These are phyloP conservation scores for Echinarachnius parma DNA, from an alignment of 53 echinoderm and acorn worm species.

Conservation along the genomic window DNA sequence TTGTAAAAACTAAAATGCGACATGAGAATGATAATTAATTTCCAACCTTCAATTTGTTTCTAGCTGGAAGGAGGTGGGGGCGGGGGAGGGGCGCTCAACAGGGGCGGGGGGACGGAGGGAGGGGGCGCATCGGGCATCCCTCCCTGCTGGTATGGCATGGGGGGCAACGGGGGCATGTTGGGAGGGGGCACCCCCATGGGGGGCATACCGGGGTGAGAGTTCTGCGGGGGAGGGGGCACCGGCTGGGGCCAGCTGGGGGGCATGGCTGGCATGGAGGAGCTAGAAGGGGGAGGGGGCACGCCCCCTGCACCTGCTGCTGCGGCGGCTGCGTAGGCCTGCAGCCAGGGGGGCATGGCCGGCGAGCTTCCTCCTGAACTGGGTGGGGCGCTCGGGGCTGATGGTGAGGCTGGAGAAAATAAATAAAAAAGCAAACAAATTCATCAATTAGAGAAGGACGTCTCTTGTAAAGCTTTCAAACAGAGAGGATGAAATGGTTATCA, in stretches of 20 bases:
- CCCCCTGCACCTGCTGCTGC: constrained; percentile 21
- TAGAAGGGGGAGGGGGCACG: constrained; percentile 40
- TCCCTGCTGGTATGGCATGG: constrained; percentile 40
- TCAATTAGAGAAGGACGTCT: neutral
- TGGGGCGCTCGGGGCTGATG: constrained; percentile 27
- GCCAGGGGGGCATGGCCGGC: constrained; percentile 47
- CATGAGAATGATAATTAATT: neutral
- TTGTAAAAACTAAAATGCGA: neutral
- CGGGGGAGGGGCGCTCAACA: constrained; percentile 37
- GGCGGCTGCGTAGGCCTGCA: constrained; percentile 42
- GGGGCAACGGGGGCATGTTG: constrained; percentile 50
- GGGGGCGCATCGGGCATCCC: constrained; percentile 29
- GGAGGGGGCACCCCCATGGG: constrained; percentile 69
- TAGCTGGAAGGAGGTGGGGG: constrained; percentile 35
- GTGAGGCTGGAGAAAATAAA: neutral
- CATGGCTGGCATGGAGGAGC: constrained; percentile 49
- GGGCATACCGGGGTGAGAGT: constrained; percentile 60
- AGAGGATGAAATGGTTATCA: neutral
- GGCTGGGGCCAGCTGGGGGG: constrained; percentile 63
- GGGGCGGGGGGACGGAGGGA: constrained; percentile 27
- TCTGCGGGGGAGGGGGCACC: constrained; percentile 64
- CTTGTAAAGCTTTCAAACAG: neutral
- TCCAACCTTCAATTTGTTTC: too few species aligned
- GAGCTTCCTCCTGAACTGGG: constrained; percentile 47
- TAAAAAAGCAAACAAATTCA: neutral